A percentile compares a stretch with the other conserved stretches of the same genome.
Evolutionary conservation across 2,797 vertebrate species (phyloP).

Genomic region (Acanthornis magna): DNA sequence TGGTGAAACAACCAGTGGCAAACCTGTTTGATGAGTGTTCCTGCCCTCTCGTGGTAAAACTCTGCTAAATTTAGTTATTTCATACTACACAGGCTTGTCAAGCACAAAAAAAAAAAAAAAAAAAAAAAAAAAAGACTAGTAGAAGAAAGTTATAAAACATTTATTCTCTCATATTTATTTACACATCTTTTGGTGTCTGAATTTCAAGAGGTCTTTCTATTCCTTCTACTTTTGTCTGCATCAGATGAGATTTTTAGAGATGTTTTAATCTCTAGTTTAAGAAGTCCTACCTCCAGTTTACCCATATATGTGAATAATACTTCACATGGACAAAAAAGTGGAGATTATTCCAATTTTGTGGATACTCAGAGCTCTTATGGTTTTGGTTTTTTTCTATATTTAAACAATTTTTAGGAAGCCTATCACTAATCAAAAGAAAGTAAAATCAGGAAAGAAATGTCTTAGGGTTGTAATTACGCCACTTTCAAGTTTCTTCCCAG

Average conservation of each 20-base stretch:
- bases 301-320: neutral
- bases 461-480: neutral
- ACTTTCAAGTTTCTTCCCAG: neutral
- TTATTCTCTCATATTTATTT: neutral
- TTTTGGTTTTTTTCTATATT: neutral
- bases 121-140: neutral
- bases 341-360: neutral
- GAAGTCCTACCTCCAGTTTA: neutral
- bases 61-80: neutral
- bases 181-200: accelerated
- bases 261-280: neutral
- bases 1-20: neutral
- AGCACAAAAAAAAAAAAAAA: neutral
- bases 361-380: neutral
- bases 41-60: slow-evolving; percentile 66
- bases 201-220: neutral
- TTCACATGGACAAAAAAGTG: neutral
- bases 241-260: neutral
- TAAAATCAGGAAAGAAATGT: neutral
- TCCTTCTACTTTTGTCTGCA: neutral
- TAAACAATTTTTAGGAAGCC: neutral
- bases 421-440: neutral
- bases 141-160: neutral
- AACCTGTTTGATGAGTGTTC: slow-evolving; percentile 24
- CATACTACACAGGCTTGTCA: neutral